A percentile compares a stretch with the other conserved stretches of the same genome.
These are phyloP conservation scores for Netelia inedita DNA, from an alignment of 2,888 invertebrate species.

Conservation along the genomic window DNA sequence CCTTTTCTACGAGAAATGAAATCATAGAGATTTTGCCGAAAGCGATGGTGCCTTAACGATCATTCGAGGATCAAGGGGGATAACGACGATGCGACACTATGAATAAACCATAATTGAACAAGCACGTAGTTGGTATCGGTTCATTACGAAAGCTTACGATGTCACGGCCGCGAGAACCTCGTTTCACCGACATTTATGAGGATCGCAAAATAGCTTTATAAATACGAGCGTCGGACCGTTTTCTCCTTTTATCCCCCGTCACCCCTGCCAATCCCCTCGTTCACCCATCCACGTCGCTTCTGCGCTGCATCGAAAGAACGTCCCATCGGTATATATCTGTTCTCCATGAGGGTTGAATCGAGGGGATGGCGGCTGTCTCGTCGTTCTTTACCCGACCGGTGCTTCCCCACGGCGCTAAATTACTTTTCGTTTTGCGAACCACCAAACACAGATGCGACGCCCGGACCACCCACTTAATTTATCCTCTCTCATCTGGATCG, in stretches of 20 bases:
- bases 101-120: conserved; percentile 35
- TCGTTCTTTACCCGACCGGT: conserved; percentile 67
- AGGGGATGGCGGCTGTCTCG: conserved; percentile 21
- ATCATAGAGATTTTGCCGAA: too few species aligned
- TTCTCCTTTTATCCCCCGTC: neutral
- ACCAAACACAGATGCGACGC: conserved; percentile 70
- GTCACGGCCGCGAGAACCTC: conserved; percentile 29
- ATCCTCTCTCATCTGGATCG: neutral
- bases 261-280: neutral
- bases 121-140: conserved; percentile 24
- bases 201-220: conserved; percentile 53
- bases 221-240: conserved; percentile 19
- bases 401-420: conserved; percentile 69
- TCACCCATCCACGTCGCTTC: conserved; percentile 24
- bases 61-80: neutral
- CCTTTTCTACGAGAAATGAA: too few species aligned
- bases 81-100: conserved; percentile 17
- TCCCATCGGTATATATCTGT: neutral
- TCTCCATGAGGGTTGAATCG: conserved; percentile 2
- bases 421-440: conserved; percentile 69
- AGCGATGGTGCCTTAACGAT: neutral
- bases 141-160: conserved; percentile 20
- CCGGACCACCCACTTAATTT: conserved; percentile 31
- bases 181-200: conserved; percentile 61
- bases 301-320: conserved; percentile 33